A percentile compares a stretch with the other conserved stretches of the same genome.
phyloP scores from a whole-genome alignment of 2,797 vertebrate species.

The Babyrousa celebensis region DNA sequence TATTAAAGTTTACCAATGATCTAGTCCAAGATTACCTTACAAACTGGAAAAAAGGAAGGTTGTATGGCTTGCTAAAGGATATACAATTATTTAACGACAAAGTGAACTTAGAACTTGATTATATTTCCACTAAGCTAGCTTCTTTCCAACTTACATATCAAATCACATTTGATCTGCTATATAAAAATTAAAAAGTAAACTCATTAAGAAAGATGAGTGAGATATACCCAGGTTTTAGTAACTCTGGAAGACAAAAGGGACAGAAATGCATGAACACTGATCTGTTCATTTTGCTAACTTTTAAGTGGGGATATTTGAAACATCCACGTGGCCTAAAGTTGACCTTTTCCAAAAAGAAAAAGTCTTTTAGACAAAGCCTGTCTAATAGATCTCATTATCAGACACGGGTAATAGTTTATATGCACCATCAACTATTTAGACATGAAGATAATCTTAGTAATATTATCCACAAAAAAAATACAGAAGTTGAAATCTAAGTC shows the following conservation, averaged over 20 bases:
- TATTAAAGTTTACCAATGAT: neutral
- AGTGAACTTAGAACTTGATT: neutral
- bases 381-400: conserved; percentile 50
- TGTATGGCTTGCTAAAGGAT: neutral
- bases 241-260: conserved; percentile 38
- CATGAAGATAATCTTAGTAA: neutral
- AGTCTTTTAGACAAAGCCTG: conserved; percentile 46
- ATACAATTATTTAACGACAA: neutral
- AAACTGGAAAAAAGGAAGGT: neutral
- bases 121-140: conserved; percentile 28
- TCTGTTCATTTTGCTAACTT: conserved; percentile 55
- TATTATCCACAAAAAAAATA: conserved; percentile 45
- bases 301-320: neutral
- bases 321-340: neutral
- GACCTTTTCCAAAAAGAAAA: conserved; percentile 30
- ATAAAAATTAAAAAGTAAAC: neutral
- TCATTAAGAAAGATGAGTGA: conserved; percentile 12
- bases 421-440: neutral
- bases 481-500: conserved; percentile 8
- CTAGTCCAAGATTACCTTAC: conserved; percentile 29
- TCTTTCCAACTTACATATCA: conserved; percentile 30
- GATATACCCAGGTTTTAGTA: neutral
- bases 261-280: conserved; percentile 25
- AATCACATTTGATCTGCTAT: conserved; percentile 10
- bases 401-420: conserved; percentile 44